phyloP scores from a whole-genome alignment of 2,888 invertebrate species.

The Kryphioiulus occultus region DNA sequence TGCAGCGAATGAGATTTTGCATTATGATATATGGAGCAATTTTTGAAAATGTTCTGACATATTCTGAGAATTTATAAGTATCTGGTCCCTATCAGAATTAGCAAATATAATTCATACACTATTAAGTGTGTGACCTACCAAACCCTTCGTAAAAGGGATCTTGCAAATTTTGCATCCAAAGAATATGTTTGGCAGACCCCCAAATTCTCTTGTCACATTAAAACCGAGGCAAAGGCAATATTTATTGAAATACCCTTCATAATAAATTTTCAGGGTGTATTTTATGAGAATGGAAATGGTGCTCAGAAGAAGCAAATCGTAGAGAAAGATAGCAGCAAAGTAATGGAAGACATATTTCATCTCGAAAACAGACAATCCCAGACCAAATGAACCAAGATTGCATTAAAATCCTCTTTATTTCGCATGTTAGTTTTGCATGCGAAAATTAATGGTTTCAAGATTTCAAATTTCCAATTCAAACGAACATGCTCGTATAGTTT shows the following conservation, averaged over 20 bases:
- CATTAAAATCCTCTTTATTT: background rate
- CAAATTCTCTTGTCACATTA: constrained; percentile 20
- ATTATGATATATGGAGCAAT: background rate
- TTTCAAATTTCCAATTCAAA: background rate
- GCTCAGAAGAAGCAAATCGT: background rate
- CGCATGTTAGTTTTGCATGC: background rate
- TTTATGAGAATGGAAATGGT: constrained; percentile 11
- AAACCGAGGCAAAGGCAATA: background rate
- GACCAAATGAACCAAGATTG: background rate
- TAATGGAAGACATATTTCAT: constrained; percentile 28
- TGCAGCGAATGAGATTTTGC: background rate
- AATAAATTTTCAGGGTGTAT: constrained; percentile 5
- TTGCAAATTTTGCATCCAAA: background rate
- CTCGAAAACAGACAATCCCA: background rate
- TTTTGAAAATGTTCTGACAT: background rate
- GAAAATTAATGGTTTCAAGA: background rate
- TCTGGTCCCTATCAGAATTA: background rate
- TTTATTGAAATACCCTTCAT: constrained; percentile 3
- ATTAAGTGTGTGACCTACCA: background rate
- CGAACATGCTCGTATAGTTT: background rate
- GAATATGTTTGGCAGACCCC: constrained; percentile 9
- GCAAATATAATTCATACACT: background rate
- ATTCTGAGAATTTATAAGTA: background rate
- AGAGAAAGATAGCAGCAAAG: background rate
- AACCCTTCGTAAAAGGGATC: background rate